Conservation (phyloP, 2,113 vertebrate genomes). For the Origma solitaria region DNA sequence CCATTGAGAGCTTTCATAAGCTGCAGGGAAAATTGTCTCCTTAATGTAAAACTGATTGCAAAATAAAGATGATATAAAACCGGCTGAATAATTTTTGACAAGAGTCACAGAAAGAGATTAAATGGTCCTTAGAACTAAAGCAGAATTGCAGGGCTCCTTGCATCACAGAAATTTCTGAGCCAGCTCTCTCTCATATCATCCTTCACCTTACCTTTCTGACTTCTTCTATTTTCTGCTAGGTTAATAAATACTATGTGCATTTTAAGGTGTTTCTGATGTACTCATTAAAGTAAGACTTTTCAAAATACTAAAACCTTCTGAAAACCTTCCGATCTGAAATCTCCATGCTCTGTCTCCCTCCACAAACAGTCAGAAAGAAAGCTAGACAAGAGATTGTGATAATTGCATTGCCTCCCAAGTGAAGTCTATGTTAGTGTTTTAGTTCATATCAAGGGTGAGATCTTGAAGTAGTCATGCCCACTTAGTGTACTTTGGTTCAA, state of each 20-base stretch:
- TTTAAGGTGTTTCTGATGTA: not conserved
- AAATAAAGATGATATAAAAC: constrained; percentile 11
- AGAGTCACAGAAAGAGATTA: not conserved
- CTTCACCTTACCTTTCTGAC: not conserved
- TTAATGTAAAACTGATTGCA: not conserved
- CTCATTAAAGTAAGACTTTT: not conserved
- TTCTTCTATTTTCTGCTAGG: not conserved
- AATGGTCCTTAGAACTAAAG: not conserved
- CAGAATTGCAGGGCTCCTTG: not conserved
- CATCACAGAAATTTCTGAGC: not conserved
- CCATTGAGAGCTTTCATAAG: not conserved
- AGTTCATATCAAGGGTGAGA: not conserved
- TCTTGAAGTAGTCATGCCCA: not conserved
- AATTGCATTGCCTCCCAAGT: not conserved
- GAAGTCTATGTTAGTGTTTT: not conserved
- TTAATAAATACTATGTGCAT: not conserved
- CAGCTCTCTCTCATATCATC: not conserved
- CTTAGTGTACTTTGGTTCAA: not conserved
- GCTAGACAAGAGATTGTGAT: not conserved
- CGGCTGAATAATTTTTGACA: not conserved
- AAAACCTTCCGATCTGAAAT: not conserved
- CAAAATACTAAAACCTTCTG: not conserved
- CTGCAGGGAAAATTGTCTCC: not conserved
- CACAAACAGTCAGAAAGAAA: not conserved
- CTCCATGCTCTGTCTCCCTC: not conserved